Evolutionary conservation across 2,797 vertebrate species (phyloP).

Genomic region (Gymnodraco acuticeps): DNA sequence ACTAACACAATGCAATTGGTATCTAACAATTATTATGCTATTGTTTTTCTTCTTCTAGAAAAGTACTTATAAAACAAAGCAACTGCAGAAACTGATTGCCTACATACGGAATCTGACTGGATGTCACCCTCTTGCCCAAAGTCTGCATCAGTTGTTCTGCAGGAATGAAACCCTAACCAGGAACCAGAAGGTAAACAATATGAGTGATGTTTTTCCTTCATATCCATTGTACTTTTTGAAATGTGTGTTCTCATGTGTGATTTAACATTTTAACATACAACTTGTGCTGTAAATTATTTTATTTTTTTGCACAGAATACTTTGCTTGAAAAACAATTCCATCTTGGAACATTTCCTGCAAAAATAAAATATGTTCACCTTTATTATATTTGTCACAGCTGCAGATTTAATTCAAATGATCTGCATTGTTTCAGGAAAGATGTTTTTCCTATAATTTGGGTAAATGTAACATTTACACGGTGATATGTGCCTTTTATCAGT

Average conservation of each 20-base stretch:
- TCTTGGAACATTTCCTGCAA: neutral
- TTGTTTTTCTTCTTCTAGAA: constrained; percentile 34
- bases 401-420: neutral
- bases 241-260: too few relatives aligned
- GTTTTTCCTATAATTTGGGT: neutral
- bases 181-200: constrained; percentile 67
- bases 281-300: too few relatives aligned
- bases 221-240: too few relatives aligned
- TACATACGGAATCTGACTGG: constrained; percentile 68
- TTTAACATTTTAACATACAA: too few relatives aligned
- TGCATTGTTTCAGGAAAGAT: neutral
- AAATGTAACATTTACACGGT: neutral
- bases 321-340: neutral
- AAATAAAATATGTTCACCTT: neutral
- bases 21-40: too few relatives aligned
- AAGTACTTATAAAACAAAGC: too few relatives aligned
- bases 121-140: constrained; percentile 73
- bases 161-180: constrained; percentile 47
- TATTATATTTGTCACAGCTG: neutral
- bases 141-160: constrained; percentile 69
- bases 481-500: neutral
- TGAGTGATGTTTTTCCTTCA: too few relatives aligned
- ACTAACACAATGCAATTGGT: too few relatives aligned
- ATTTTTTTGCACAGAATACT: neutral
- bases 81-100: constrained; percentile 24